A percentile compares a stretch with the other conserved stretches of the same genome.
These are phyloP conservation scores for Zhengitettix transpicula DNA, from an alignment of 2,888 invertebrate species.

Conservation along the genomic window DNA sequence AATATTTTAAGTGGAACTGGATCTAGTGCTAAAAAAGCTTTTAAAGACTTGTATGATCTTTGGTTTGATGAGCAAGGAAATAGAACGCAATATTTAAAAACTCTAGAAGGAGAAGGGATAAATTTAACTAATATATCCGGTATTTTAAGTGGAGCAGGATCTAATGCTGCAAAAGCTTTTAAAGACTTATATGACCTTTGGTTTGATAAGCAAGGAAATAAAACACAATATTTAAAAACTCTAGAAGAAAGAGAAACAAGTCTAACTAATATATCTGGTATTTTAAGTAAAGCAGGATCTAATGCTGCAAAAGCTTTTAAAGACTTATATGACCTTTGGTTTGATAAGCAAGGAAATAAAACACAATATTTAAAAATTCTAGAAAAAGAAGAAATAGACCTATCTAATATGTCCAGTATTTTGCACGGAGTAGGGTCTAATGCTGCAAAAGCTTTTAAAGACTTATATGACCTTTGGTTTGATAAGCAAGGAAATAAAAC, in stretches of 20 bases:
- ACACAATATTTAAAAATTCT: background rate
- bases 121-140: background rate
- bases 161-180: background rate
- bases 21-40: background rate
- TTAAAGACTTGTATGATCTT: background rate
- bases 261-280: background rate
- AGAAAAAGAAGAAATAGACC: background rate
- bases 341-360: background rate
- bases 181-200: conserved; percentile 14
- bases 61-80: background rate
- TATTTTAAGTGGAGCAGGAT: background rate
- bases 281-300: background rate
- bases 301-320: background rate
- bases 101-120: background rate
- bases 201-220: conserved; percentile 5
- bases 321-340: background rate
- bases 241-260: background rate
- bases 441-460: background rate
- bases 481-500: background rate
- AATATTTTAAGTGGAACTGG: background rate
- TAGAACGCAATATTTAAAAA: background rate
- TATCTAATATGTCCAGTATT: background rate
- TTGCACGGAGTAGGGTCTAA: background rate
- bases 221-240: background rate
- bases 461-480: background rate